Base-by-base conservation (phyloP, 2,888 invertebrate genomes). In the Coecobrya sp. region DNA sequence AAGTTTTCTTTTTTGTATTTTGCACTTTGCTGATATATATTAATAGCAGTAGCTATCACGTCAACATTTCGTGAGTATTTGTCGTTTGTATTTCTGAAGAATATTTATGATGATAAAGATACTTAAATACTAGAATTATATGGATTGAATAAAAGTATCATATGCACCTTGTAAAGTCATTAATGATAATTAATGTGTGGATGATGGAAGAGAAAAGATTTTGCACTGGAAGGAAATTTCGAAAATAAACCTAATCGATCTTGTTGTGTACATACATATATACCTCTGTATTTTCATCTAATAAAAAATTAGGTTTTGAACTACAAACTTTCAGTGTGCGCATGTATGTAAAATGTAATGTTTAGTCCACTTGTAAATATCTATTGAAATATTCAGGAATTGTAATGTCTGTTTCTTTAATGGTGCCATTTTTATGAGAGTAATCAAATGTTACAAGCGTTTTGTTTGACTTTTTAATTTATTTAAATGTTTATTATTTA, bases 401-500 rank as follows among this genome's bases (percentile, higher is more conserved):
- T 42, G 42, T 42, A 42, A n/a, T n/a, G n/a, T n/a, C n/a, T n/a
- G n/a, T n/a, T 49, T 49, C 49, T 49, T 3, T 49, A 10, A 49
- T 13, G 11, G 13, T 49, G 10, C 13, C 49, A 13, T n/a, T n/a
- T n/a, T n/a, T n/a, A n/a, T 49, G 11, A 49, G 49, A 49, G 49
- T 13, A 7, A 13, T 49, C 5, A 7, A 76, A 10, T 55, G 16
- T 2, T 16, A 3, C 81, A 81, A 27, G 27, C 30, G 42, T 62
- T 76, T 84, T 76, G 22, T 0, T 19, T 25, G 42, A 13, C 13
- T 19, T 49, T 22, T n/a, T 59, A 52, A 52, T 52, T 49, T 49
- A 52, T 79, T 52, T 81, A 27, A 55, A 27, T 81, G 55, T 55
- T 16, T 25, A 36, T 79, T 86, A 52, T 70, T 86, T 70, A 86